Evolutionary conservation across 2,113 vertebrate species (phyloP), one percentile per base, ranked within the genome.

Genomic region (Pelodiscus sinensis): DNA sequence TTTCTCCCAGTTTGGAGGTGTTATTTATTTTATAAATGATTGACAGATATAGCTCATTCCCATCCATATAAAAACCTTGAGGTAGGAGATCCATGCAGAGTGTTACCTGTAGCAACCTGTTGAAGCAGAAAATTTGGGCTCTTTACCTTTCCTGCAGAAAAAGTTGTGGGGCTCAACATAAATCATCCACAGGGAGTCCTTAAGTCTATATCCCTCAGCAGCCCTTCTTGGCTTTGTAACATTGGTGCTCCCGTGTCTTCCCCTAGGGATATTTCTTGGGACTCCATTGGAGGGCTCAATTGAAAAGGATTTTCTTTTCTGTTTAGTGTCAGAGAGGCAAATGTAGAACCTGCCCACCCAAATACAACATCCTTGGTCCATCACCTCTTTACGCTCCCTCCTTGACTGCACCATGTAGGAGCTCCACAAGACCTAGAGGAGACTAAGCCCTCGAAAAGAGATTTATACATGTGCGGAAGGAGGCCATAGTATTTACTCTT

Each of bases 161-260:
- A 65, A 65, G 6, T 65, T 89, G 44, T 81, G 58, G 68, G 71
- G 56, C 87, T 38, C 1, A 91, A 24, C 24, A 55, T 1, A 84
- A 27, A 21, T 1, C 1, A 88, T 13, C 2, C 77, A 94, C 60
- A 5, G 35, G 38, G 21, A 8, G 1, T 60, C 50, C 71, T 86
- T 82, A 50, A 54, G 16, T 5, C 57, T 8, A 9, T 44, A 57
- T 60, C 22, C 0, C 0, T 9, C 27, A 55, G 85, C 81, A 9
- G 1, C 8, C 6, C n/a, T 22, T 44, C 90, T 77, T 65, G 25
- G 68, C 31, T 58, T 12, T 7, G 9, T 4, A 0, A 6, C 21
- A 77, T 2, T 58, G 22, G 9, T 81, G 44, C 11, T 81, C 51
- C 21, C 12, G 0, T 91, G 91, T 25, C 55, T 10, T 56, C 44